Base-by-base conservation (phyloP, 2,888 invertebrate genomes). In the Leucophora obtusa region DNA sequence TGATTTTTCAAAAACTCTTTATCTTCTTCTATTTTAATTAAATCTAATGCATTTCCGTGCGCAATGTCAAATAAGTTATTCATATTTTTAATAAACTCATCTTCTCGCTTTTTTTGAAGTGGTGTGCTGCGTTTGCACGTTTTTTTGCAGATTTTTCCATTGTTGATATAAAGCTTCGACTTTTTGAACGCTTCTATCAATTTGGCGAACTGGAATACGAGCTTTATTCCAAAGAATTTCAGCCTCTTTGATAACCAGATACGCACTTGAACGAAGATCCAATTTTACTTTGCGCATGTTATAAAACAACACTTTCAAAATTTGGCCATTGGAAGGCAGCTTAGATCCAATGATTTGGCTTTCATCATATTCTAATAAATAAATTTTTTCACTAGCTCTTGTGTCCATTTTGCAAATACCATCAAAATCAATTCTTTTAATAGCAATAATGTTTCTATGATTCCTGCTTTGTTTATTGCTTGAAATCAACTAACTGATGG, bases 261-360 rank as follows among this genome's bases (percentile, higher is more conserved):
- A 59, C 21, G 21, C 21, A 21, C 21, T 60, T 60, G 18, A 60
- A 38, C 21, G 54, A 54, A 54, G 54, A 54, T 38, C 11, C 38
- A 59, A 9, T 59, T 59, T 9, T 9, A 59, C 59, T 60, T 43
- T 33, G 33, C 17, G 59, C 35, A 59, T 59, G 38, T 60, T 60
- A 60, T 60, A 18, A 60, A 60, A 60, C 58, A 58, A 58, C 28
- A 58, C 58, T 35, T 58, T 58, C 60, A 60, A 60, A 60, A 60
- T 43, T 60, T 60, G 60, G 38, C 21, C 60, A 60, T 60, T 60
- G 60, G 60, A 60, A 60, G 35, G 60, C 60, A 60, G 60, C 60
- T 60, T 60, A 60, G 14, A 60, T 60, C 60, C 60, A 60, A 60
- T 43, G 43, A 60, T 60, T 60, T 60, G 43, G 60, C 60, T 60